Conservation (phyloP, 2,888 invertebrate genomes). For the Polylopha cassiicola region DNA sequence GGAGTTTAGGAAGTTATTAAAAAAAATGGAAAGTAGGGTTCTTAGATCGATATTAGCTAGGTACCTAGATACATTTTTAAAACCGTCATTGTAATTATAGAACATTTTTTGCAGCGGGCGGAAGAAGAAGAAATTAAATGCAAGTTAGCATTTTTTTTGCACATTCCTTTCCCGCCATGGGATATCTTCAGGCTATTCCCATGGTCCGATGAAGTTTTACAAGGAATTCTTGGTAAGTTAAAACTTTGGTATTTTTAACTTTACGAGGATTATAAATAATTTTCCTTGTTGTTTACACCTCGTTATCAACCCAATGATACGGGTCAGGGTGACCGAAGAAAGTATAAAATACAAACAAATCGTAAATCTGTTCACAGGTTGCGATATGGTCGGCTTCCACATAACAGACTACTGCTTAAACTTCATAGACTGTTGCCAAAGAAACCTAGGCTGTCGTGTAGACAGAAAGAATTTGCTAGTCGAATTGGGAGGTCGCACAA, state of each 20-base stretch:
- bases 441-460: conserved; percentile 90
- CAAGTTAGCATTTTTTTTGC: conserved; percentile 94
- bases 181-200: conserved; percentile 94
- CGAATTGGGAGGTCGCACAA: conserved; percentile 91
- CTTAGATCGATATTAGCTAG: conserved; percentile 5
- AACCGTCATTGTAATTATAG: conserved; percentile 1
- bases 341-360: neutral
- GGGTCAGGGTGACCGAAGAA: neutral
- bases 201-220: conserved; percentile 95
- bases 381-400: conserved; percentile 96
- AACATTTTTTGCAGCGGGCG: conserved; percentile 77
- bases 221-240: conserved; percentile 90
- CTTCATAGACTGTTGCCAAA: conserved; percentile 94
- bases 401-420: conserved; percentile 94
- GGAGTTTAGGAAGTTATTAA: too few species aligned
- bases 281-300: too few species aligned
- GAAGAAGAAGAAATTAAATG: conserved; percentile 86
- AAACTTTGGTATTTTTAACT: too few species aligned
- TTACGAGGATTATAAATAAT: too few species aligned
- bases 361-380: conserved; percentile 69
- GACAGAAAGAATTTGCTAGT: conserved; percentile 91
- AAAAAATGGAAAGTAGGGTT: too few species aligned
- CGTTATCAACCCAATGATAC: too few species aligned
- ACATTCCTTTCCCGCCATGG: conserved; percentile 97
- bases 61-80: conserved; percentile 8